A percentile compares a stretch with the other conserved stretches of the same genome.
Conservation (phyloP, 2,113 vertebrate genomes). For the Crotalus tigris region DNA sequence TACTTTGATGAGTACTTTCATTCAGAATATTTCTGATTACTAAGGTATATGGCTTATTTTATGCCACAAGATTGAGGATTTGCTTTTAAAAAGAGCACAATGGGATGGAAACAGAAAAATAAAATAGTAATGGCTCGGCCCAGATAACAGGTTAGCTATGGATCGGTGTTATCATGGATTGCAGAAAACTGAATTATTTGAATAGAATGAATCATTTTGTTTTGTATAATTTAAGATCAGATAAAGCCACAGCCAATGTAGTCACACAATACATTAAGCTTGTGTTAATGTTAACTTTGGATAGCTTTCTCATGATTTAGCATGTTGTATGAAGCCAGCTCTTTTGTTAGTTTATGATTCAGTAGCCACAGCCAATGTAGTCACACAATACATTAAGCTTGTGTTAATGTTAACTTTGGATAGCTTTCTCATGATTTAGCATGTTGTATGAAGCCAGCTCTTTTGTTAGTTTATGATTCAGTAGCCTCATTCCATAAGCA, state of each 20-base stretch:
- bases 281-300: background rate
- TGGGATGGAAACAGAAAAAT: background rate
- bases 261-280: background rate
- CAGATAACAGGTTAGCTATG: background rate
- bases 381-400: background rate
- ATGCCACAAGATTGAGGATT: background rate
- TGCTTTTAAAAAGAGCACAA: background rate
- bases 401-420: background rate
- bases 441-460: background rate
- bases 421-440: background rate
- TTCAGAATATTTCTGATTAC: background rate
- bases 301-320: background rate
- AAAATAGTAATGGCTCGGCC: background rate
- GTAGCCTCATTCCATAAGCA: background rate
- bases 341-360: background rate
- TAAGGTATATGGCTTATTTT: background rate
- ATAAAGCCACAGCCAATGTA: background rate
- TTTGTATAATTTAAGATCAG: background rate
- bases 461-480: background rate
- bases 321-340: background rate
- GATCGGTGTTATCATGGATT: background rate
- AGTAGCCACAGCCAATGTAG: background rate
- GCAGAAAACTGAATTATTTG: background rate
- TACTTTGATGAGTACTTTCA: background rate
- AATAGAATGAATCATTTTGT: background rate